phyloP scores from a whole-genome alignment of 2,888 invertebrate species.

The Isoperla grammatica region DNA sequence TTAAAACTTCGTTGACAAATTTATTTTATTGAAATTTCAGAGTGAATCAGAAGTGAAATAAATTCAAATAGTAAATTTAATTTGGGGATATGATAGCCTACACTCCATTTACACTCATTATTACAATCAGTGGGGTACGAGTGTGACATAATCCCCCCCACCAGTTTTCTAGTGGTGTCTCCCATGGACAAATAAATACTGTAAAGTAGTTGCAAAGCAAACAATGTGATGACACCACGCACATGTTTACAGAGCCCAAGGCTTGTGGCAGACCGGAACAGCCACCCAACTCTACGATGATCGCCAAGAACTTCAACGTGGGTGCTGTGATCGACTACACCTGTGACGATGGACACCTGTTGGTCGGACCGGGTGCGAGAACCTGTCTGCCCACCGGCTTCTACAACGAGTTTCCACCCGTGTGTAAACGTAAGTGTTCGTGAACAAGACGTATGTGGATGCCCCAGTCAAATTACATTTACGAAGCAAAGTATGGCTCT shows the following conservation, averaged over 20 bases:
- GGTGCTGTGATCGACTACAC: conserved; percentile 78
- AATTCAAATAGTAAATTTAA: no score
- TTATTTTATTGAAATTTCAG: no score
- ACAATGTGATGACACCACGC: neutral
- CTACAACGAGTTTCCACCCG: conserved; percentile 89
- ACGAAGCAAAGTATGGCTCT: no score
- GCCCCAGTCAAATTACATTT: no score
- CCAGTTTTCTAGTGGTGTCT: no score
- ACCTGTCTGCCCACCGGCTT: conserved; percentile 88
- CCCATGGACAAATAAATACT: neutral
- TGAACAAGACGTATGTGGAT: no score
- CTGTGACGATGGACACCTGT: conserved; percentile 79
- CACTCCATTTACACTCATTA: no score
- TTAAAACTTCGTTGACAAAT: no score
- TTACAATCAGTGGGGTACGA: no score
- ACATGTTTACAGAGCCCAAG: conserved; percentile 62
- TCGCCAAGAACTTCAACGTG: conserved; percentile 68
- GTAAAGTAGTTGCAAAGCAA: neutral
- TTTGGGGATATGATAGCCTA: no score
- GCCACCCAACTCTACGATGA: conserved; percentile 87
- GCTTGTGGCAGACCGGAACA: conserved; percentile 89
- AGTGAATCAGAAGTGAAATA: no score
- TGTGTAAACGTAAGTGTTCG: conserved; percentile 80
- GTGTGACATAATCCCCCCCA: no score
- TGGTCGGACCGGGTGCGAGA: conserved; percentile 77